Conservation (phyloP, 2,113 vertebrate genomes). For the Zosterops lateralis region DNA sequence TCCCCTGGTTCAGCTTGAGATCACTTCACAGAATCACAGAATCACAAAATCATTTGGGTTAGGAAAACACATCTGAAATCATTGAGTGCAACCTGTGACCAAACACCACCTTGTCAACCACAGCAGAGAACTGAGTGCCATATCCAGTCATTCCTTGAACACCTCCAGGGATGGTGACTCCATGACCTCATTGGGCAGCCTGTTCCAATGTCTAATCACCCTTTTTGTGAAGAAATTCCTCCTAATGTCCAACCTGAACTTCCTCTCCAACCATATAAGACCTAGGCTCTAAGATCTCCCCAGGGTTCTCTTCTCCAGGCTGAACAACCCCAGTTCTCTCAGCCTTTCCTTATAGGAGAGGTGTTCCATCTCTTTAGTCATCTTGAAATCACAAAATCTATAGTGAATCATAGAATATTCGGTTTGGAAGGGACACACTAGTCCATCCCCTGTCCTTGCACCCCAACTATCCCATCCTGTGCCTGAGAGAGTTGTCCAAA, state of each 20-base stretch:
- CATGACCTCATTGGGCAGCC: accelerated
- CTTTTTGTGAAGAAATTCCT: background rate
- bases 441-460: background rate
- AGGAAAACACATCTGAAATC: background rate
- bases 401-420: background rate
- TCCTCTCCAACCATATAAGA: background rate
- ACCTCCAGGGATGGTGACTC: background rate
- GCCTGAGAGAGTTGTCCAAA: background rate
- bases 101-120: background rate
- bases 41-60: too few species aligned
- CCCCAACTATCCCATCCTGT: background rate
- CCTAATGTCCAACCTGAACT: background rate
- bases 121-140: background rate
- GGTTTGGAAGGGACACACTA: background rate
- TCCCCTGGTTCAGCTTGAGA: background rate
- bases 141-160: background rate
- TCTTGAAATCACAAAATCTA: background rate
- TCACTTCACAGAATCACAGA: background rate
- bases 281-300: background rate
- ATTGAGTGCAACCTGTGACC: too few species aligned
- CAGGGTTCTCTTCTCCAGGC: background rate
- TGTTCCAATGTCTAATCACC: background rate
- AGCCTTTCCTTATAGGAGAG: background rate
- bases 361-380: background rate
- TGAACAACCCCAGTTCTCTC: background rate